Conservation (phyloP, 2,888 invertebrate genomes). For the Uropetala carovei region DNA sequence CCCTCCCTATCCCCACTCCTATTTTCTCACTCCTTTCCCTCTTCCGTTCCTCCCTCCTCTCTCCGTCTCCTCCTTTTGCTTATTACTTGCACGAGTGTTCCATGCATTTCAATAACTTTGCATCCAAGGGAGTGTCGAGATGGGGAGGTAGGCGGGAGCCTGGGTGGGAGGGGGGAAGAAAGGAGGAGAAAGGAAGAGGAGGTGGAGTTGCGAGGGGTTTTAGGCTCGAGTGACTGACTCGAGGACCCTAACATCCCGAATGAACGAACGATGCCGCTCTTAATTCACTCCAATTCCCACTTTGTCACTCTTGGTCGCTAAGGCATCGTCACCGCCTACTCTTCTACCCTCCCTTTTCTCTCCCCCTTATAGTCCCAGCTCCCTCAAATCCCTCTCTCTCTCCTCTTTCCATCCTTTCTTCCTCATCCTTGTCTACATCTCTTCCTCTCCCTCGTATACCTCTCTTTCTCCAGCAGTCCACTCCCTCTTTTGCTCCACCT, state of each 20-base stretch:
- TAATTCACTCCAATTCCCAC: constrained; percentile 62
- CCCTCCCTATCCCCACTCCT: too few relatives aligned
- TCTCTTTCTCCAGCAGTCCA: too few relatives aligned
- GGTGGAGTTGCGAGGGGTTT: neutral
- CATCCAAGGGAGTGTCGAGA: neutral
- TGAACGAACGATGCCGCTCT: constrained; percentile 35
- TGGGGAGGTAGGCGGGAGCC: neutral
- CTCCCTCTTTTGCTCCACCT: neutral
- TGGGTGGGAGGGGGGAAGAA: neutral
- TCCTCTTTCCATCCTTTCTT: too few relatives aligned
- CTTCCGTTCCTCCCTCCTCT: neutral
- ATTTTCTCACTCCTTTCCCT: neutral
- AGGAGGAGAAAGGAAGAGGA: neutral
- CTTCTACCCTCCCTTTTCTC: neutral
- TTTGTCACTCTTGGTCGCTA: constrained; percentile 34
- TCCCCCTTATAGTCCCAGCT: neutral
- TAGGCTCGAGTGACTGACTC: constrained; percentile 12
- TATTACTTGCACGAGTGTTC: constrained; percentile 31
- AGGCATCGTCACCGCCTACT: neutral
- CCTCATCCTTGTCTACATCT: too few relatives aligned
- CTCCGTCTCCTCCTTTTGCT: neutral
- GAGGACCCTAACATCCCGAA: constrained; percentile 19
- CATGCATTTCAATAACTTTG: constrained; percentile 35
- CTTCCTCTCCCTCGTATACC: too few relatives aligned
- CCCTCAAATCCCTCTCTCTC: too few relatives aligned